phyloP scores from a whole-genome alignment of 2,888 invertebrate genomes.

The Polyommatus icarus region DNA sequence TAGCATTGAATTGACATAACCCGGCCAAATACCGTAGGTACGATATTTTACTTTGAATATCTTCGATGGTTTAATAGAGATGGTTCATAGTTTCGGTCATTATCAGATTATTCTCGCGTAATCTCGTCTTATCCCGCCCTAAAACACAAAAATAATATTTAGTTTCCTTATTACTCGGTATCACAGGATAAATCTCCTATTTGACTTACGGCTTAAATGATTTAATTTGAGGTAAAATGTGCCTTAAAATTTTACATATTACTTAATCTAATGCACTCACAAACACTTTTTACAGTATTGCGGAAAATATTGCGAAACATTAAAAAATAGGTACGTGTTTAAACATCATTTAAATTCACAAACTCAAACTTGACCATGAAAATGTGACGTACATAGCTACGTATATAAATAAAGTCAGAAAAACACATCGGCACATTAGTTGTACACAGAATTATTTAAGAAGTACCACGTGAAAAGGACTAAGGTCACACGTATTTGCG shows the following conservation, averaged over 20 bases:
- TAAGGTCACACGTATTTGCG: constrained; percentile 53
- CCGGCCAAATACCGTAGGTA: no score
- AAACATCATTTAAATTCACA: constrained; percentile 30
- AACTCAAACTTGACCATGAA: constrained; percentile 37
- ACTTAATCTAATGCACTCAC: not conserved
- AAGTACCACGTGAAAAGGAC: constrained; percentile 59
- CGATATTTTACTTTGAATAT: no score
- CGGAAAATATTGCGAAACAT: constrained; percentile 6
- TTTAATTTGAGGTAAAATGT: not conserved
- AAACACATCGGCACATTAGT: constrained; percentile 43
- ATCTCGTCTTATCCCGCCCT: not conserved
- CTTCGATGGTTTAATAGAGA: not conserved
- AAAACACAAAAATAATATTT: not conserved
- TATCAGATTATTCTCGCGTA: not conserved
- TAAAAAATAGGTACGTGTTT: constrained; percentile 5
- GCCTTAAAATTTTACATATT: not conserved
- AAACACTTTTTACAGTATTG: constrained; percentile 3
- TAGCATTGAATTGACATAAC: no score
- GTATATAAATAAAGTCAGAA: constrained; percentile 39
- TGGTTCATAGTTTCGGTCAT: not conserved
- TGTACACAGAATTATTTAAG: constrained; percentile 56
- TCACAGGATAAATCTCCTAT: not conserved
- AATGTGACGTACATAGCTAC: constrained; percentile 36
- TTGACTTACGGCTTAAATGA: not conserved
- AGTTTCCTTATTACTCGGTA: not conserved